phyloP scores from a whole-genome alignment of 2,888 invertebrate species.

The Andricus quercusramuli region DNA sequence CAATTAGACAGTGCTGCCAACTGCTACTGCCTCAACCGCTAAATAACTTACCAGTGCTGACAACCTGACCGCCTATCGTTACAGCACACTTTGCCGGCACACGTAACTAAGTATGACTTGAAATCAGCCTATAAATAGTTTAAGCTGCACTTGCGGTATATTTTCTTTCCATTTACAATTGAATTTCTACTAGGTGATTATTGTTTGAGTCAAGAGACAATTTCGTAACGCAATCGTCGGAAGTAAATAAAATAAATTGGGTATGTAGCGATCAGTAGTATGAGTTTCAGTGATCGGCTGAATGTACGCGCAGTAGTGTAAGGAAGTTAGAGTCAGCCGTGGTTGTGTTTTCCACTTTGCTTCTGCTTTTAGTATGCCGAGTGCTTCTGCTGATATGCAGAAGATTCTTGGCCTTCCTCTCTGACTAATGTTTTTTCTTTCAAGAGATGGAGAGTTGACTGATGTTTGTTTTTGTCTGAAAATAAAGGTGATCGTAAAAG shows the following conservation, averaged over 20 bases:
- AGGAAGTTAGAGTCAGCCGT: constrained; percentile 54
- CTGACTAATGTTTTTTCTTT: neutral
- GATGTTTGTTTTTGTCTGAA: constrained; percentile 30
- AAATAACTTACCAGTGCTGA: constrained; percentile 77
- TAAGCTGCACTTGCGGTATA: neutral
- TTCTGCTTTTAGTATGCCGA: neutral
- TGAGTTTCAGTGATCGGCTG: neutral
- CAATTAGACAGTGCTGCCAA: constrained; percentile 77
- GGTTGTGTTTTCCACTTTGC: constrained; percentile 6
- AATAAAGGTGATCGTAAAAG: constrained; percentile 56
- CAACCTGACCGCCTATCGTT: constrained; percentile 73
- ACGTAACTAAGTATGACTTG: constrained; percentile 51
- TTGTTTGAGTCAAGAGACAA: neutral
- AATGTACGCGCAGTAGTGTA: constrained; percentile 49
- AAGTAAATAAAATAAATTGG: neutral
- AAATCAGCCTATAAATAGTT: neutral
- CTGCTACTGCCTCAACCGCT: constrained; percentile 73
- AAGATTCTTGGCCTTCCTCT: neutral
- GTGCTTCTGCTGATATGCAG: neutral
- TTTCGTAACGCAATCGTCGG: too few relatives aligned
- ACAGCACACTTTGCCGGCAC: constrained; percentile 55
- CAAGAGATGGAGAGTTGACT: neutral
- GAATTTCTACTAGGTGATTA: neutral
- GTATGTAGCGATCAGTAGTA: neutral
- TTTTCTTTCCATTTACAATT: neutral